Evolutionary conservation across 2,888 invertebrate species (phyloP).

Genomic region (Sarcophaga subvicina): DNA sequence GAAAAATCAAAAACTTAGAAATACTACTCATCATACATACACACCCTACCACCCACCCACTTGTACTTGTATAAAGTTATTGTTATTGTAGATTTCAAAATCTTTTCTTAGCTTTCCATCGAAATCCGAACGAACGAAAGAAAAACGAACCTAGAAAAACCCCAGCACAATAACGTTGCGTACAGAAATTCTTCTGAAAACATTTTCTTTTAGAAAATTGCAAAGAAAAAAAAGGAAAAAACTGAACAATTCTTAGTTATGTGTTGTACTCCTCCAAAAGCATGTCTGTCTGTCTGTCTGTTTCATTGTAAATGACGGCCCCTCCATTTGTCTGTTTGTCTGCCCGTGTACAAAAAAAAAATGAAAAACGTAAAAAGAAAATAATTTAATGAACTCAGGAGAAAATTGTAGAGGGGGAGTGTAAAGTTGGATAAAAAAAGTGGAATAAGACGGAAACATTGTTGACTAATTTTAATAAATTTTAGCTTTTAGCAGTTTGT

Average conservation of each 20-base stretch:
- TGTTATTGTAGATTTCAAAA: too few species aligned
- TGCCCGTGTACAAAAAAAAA: conserved; percentile 18
- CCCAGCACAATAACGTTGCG: too few species aligned
- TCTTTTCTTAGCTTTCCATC: too few species aligned
- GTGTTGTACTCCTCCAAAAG: conserved; percentile 41
- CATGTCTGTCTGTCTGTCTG: not conserved
- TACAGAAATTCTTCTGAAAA: conserved; percentile 9
- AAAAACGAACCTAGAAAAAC: too few species aligned
- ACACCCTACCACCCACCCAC: conserved; percentile 59
- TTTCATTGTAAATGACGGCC: not conserved
- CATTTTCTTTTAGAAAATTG: conserved; percentile 33
- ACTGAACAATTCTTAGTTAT: not conserved
- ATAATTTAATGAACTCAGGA: not conserved
- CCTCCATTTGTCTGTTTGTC: conserved; percentile 36
- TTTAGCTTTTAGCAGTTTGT: conserved; percentile 66
- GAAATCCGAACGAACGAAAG: too few species aligned
- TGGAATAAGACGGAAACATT: conserved; percentile 57
- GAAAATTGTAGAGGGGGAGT: not conserved
- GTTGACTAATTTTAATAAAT: conserved; percentile 69
- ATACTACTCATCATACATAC: conserved; percentile 38
- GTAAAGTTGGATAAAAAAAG: not conserved
- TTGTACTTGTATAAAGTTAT: not conserved
- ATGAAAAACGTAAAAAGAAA: conserved; percentile 21
- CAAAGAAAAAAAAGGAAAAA: too few species aligned
- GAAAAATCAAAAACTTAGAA: conserved; percentile 28